Conservation (phyloP, 2,113 vertebrate genomes). For the Rhegmatorhina hoffmannsi region DNA sequence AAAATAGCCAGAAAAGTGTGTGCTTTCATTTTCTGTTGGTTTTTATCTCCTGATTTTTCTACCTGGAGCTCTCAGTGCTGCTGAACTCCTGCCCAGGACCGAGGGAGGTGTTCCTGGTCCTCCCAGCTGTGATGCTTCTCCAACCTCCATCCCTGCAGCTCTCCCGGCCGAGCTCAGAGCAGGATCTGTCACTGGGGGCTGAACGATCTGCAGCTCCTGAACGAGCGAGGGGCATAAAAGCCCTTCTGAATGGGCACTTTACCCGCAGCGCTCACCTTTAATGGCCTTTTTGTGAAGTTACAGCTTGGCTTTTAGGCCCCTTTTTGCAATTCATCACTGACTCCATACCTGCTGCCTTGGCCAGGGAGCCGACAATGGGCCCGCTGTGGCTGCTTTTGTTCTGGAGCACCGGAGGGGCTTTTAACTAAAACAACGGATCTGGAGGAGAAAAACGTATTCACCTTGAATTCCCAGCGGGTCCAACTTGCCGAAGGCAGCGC, state of each 20-base stretch:
- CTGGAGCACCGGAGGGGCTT: constrained; percentile 50
- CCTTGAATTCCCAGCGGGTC: constrained; percentile 45
- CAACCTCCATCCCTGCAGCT: neutral
- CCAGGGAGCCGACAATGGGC: constrained; percentile 52
- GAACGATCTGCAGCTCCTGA: neutral
- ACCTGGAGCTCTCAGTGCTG: neutral
- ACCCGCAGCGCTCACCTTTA: constrained; percentile 56
- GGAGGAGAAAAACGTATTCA: constrained; percentile 49
- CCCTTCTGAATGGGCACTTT: constrained; percentile 60
- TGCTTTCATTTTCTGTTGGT: neutral
- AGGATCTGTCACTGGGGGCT: neutral
- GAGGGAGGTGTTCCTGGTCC: neutral
- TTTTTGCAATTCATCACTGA: constrained; percentile 67
- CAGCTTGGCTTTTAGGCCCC: constrained; percentile 60
- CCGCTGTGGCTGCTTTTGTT: constrained; percentile 47
- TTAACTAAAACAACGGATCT: constrained; percentile 57
- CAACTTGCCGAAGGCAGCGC: constrained; percentile 27
- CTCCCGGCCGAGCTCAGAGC: neutral
- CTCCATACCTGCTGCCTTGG: constrained; percentile 40
- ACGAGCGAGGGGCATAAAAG: neutral
- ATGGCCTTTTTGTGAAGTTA: constrained; percentile 64
- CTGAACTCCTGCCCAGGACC: neutral
- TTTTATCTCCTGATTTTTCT: accelerated
- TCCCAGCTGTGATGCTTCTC: neutral
- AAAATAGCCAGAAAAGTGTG: neutral